Conservation (phyloP, 1,140 invertebrate genomes). For the Aphelenchoides fujianensis region DNA sequence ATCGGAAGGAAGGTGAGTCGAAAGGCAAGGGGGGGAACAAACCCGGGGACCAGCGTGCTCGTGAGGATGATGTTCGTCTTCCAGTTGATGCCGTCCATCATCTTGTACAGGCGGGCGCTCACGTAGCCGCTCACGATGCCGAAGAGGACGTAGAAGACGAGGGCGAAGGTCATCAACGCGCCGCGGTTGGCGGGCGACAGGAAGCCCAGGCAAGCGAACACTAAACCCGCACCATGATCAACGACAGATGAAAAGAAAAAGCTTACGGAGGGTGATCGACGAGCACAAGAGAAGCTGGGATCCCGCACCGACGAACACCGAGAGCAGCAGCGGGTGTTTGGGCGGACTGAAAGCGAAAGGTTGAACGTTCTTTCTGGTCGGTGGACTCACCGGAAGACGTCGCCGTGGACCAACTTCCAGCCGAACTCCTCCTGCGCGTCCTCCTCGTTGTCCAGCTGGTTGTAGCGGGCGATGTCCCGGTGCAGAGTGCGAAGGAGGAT, state of each 20-base stretch:
- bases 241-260: conserved; percentile 53
- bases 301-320: conserved; percentile 89
- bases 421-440: conserved; percentile 98
- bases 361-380: conserved; percentile 3
- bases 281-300: conserved; percentile 78
- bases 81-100: conserved; percentile 83
- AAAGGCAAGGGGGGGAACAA: conserved; percentile 54
- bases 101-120: conserved; percentile 77
- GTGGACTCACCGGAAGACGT: conserved; percentile 73
- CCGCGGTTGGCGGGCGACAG: conserved; percentile 95
- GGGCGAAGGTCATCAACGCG: conserved; percentile 91
- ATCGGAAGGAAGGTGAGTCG: conserved; percentile 28
- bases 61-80: conserved; percentile 94
- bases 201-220: conserved; percentile 95
- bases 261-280: conserved; percentile 67
- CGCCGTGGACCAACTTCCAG: conserved; percentile 95
- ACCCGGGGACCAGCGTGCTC: conserved; percentile 91
- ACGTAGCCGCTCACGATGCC: conserved; percentile 92
- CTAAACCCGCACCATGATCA: conserved; percentile 63
- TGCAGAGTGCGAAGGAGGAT: conserved; percentile 92
- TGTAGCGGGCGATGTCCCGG: conserved; percentile 97
- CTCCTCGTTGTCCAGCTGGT: conserved; percentile 78
- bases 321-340: conserved; percentile 89
- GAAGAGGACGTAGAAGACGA: conserved; percentile 80
- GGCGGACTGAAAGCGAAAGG: conserved; percentile 69